phyloP scores from a whole-genome alignment of 2,797 vertebrate genomes.

The Sebastes alutus region DNA sequence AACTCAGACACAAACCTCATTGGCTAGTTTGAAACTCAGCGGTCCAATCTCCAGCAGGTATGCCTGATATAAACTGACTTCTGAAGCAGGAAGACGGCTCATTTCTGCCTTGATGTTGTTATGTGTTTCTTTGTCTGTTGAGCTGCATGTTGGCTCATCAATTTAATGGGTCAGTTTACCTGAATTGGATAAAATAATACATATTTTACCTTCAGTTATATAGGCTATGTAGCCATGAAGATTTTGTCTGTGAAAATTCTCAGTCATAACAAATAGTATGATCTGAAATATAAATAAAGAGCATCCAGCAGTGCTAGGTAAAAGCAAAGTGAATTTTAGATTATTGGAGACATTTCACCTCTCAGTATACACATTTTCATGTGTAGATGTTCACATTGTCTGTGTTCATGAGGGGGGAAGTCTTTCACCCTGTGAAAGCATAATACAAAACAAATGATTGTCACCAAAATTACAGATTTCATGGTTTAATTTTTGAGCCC shows the following conservation, averaged over 20 bases:
- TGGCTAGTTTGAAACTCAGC: not conserved
- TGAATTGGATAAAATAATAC: not conserved
- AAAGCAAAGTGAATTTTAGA: not conserved
- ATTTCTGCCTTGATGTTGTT: not conserved
- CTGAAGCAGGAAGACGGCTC: not conserved
- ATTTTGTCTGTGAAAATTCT: no score
- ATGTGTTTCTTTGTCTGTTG: not conserved
- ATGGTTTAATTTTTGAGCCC: not conserved
- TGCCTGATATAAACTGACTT: not conserved
- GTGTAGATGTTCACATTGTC: not conserved
- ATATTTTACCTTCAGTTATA: not conserved
- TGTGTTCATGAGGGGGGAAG: not conserved
- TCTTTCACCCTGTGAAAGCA: not conserved
- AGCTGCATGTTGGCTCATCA: not conserved
- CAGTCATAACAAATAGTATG: no score
- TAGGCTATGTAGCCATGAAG: no score
- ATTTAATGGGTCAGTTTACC: not conserved
- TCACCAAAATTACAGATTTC: not conserved
- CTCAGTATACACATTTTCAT: not conserved
- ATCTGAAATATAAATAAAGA: no score
- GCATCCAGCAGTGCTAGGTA: not conserved
- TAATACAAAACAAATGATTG: not conserved
- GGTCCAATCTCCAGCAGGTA: not conserved
- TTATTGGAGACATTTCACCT: not conserved
- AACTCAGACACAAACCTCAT: not conserved